These are phyloP conservation scores for Amia ocellicauda DNA, from an alignment of 2,113 vertebrate species.

Conservation along the genomic window DNA sequence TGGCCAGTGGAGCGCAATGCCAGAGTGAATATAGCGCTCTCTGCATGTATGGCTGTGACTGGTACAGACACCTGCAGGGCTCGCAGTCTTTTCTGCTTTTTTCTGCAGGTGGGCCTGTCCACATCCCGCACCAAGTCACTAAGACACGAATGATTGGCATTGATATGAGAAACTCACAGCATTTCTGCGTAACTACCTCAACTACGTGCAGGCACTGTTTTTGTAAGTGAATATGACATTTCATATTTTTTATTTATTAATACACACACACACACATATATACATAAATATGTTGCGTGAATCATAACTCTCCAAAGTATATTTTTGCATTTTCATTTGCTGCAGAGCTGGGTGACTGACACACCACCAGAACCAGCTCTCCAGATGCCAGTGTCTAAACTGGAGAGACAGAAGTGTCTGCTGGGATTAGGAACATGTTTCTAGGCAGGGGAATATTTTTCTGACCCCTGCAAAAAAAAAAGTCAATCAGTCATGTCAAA, in stretches of 20 bases:
- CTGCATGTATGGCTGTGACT: conserved; percentile 6
- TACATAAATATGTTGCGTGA: neutral
- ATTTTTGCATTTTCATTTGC: no score
- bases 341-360: conserved; percentile 1
- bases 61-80: conserved; percentile 7
- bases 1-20: no score
- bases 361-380: neutral
- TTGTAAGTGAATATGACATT: no score
- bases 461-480: conserved; percentile 1
- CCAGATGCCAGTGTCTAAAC: neutral
- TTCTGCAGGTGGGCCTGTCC: conserved; percentile 5
- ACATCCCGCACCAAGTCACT: conserved; percentile 12
- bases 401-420: neutral
- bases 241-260: no score
- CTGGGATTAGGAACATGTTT: neutral
- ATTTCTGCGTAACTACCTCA: no score
- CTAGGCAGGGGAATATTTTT: neutral
- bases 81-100: conserved; percentile 10
- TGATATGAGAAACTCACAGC: conserved; percentile 10
- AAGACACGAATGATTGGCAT: conserved; percentile 14
- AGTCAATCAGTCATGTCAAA: conserved; percentile 11
- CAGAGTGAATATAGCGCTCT: conserved; percentile 6
- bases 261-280: no score
- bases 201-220: no score
- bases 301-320: no score